A percentile compares a stretch with the other conserved stretches of the same genome.
phyloP scores from a whole-genome alignment of 2,888 invertebrate genomes.

The Acanthopleura granulata region DNA sequence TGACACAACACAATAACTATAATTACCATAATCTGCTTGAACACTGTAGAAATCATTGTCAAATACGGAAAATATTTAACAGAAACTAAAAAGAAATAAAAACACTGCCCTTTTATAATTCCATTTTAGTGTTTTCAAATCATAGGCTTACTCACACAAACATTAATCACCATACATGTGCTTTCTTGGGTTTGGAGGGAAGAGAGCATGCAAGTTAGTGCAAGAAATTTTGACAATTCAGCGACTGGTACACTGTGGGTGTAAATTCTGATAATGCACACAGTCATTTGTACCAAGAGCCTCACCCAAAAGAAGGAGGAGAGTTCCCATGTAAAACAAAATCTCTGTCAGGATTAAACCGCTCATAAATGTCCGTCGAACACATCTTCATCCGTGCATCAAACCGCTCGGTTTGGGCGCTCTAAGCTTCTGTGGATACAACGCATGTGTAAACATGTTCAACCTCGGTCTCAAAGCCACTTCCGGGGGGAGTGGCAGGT shows the following conservation, averaged over 20 bases:
- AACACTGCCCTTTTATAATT: too few species aligned
- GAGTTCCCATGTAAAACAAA: constrained; percentile 47
- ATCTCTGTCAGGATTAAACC: constrained; percentile 46
- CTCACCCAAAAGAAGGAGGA: constrained; percentile 24
- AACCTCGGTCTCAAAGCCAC: not conserved
- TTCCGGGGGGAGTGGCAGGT: not conserved
- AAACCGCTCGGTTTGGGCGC: constrained; percentile 36
- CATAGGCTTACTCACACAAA: too few species aligned
- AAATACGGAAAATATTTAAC: too few species aligned
- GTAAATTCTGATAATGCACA: too few species aligned
- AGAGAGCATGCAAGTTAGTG: not conserved
- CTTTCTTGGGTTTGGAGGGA: too few species aligned
- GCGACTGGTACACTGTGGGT: constrained; percentile 30
- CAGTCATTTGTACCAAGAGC: too few species aligned
- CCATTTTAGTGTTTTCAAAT: too few species aligned
- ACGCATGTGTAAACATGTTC: constrained; percentile 31
- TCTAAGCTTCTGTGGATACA: constrained; percentile 45
- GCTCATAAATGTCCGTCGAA: constrained; percentile 9
- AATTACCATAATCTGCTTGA: too few species aligned
- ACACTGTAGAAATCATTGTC: too few species aligned
- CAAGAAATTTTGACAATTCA: constrained; percentile 21
- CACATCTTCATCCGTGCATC: not conserved
- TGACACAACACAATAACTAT: too few species aligned
- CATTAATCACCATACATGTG: too few species aligned
- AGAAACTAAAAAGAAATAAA: too few species aligned